A percentile compares a stretch with the other conserved stretches of the same genome.
Conservation (phyloP, 1,140 invertebrate genomes). For the Latrodectus geometricus region DNA sequence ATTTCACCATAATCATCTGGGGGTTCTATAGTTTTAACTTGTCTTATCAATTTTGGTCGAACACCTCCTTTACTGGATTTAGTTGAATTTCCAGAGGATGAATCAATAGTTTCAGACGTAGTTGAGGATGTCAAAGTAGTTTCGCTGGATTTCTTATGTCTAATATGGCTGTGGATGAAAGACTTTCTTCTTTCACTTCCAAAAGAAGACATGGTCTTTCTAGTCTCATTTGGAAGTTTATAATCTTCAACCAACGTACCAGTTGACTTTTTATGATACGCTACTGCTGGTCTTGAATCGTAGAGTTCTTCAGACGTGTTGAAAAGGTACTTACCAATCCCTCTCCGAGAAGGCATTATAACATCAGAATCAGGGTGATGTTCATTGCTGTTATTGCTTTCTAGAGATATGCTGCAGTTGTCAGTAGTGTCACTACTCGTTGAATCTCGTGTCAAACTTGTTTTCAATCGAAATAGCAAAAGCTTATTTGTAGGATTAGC, state of each 20-base stretch:
- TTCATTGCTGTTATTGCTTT: slow-evolving; percentile 56
- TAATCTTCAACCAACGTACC: slow-evolving; percentile 3
- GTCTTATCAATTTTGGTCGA: slow-evolving; percentile 43
- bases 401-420: slow-evolving; percentile 53
- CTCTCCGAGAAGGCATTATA: slow-evolving; percentile 23
- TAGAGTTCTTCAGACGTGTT: slow-evolving; percentile 52
- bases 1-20: slow-evolving; percentile 17
- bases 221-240: neutral
- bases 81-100: slow-evolving; percentile 2
- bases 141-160: slow-evolving; percentile 58
- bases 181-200: slow-evolving; percentile 51
- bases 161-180: slow-evolving; percentile 53
- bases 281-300: slow-evolving; percentile 17
- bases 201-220: slow-evolving; percentile 36
- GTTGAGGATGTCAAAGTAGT: slow-evolving; percentile 55
- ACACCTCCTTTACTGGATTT: neutral
- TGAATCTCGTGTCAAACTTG: slow-evolving; percentile 44
- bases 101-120: slow-evolving; percentile 24
- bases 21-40: slow-evolving; percentile 24
- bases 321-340: slow-evolving; percentile 47
- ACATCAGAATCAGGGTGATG: slow-evolving; percentile 7
- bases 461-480: slow-evolving; percentile 29
- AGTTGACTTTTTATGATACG: slow-evolving; percentile 23
- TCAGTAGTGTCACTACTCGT: slow-evolving; percentile 59
- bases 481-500: slow-evolving; percentile 7